Evolutionary conservation across 2,113 vertebrate genomes (phyloP).

Genomic region (Leiothrix lutea): DNA sequence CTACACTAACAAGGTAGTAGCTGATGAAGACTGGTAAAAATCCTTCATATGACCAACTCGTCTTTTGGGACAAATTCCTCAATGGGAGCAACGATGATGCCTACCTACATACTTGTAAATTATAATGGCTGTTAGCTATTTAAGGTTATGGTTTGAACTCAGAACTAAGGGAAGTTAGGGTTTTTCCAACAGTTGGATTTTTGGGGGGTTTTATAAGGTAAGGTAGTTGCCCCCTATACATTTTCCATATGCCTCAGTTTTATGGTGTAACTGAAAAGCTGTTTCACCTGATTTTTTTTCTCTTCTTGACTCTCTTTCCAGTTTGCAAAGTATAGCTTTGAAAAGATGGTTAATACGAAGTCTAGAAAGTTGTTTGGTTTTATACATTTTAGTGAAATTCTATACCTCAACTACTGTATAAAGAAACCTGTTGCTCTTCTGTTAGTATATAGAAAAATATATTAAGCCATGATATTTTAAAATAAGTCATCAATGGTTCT

Average conservation of each 20-base stretch:
- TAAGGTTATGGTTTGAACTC: background rate
- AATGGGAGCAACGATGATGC: background rate
- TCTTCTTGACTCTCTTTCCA: background rate
- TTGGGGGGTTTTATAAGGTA: rapidly evolving
- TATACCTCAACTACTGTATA: background rate
- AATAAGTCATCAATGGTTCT: background rate
- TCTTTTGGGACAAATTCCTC: background rate
- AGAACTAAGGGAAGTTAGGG: background rate
- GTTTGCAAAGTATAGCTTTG: background rate
- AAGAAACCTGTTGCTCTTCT: background rate
- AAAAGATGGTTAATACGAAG: background rate
- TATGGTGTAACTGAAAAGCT: background rate
- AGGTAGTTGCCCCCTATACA: background rate
- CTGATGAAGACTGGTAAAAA: background rate
- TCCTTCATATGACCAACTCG: background rate
- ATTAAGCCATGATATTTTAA: background rate
- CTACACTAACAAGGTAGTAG: background rate
- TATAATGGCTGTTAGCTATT: background rate
- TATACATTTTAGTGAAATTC: background rate
- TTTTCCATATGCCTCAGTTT: background rate
- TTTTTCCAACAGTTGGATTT: background rate
- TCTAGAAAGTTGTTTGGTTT: background rate
- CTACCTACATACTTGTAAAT: background rate
- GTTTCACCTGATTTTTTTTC: background rate
- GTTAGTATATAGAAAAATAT: background rate